Evolutionary conservation across 2,888 invertebrate genomes (phyloP).

Genomic region (Drosophila anomalata): DNA sequence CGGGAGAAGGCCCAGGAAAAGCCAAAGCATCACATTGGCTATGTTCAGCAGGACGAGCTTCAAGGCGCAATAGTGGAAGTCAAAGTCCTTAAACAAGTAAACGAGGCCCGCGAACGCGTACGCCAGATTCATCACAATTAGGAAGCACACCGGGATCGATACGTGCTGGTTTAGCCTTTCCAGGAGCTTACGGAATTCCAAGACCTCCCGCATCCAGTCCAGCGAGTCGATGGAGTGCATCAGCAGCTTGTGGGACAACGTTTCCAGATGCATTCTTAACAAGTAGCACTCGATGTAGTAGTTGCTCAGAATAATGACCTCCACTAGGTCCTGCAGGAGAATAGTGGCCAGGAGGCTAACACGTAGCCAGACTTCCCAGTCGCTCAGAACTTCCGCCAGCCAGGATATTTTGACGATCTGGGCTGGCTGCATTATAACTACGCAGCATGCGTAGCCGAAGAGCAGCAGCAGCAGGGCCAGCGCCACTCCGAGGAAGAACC

Average conservation of each 20-base stretch:
- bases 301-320: conserved; percentile 92
- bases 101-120: conserved; percentile 89
- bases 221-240: conserved; percentile 89
- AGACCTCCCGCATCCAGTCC: conserved; percentile 93
- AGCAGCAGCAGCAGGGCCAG: conserved; percentile 89
- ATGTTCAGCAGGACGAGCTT: conserved; percentile 88
- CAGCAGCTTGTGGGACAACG: conserved; percentile 89
- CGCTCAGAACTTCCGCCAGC: conserved; percentile 60
- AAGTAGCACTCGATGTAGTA: conserved; percentile 93
- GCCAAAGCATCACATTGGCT: conserved; percentile 84
- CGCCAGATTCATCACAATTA: conserved; percentile 90
- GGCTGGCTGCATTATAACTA: conserved; percentile 73
- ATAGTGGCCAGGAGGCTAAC: conserved; percentile 88
- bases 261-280: conserved; percentile 89
- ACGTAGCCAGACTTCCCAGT: conserved; percentile 64
- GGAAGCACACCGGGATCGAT: conserved; percentile 90
- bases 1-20: conserved; percentile 79
- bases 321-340: conserved; percentile 91
- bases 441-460: conserved; percentile 86
- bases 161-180: conserved; percentile 91
- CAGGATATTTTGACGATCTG: conserved; percentile 72
- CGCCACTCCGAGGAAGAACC: conserved; percentile 89
- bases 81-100: conserved; percentile 88
- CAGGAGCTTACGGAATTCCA: conserved; percentile 91
- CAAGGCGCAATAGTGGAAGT: conserved; percentile 85